Evolutionary conservation across 2,113 vertebrate genomes (phyloP).

Genomic region (Anthoscopus minutus): DNA sequence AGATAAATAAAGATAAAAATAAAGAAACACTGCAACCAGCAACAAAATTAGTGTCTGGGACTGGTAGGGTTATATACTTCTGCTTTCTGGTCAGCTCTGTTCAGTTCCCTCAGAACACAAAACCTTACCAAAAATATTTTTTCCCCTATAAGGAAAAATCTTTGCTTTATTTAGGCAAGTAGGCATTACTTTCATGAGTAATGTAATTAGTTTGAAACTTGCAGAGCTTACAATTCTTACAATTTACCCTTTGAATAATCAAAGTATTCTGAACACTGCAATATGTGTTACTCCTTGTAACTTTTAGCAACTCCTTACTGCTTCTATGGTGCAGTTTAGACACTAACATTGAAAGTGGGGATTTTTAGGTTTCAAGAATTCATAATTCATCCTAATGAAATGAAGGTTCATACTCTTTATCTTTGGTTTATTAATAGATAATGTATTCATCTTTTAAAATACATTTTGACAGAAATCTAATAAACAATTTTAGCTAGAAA

Average conservation of each 20-base stretch:
- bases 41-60: slow-evolving; percentile 66
- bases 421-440: neutral
- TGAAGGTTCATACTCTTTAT: neutral
- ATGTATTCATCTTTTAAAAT: neutral
- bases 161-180: neutral
- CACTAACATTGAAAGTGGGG: neutral
- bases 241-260: neutral
- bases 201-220: neutral
- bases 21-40: slow-evolving; percentile 67
- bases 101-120: slow-evolving; percentile 39
- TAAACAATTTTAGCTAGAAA: neutral
- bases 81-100: slow-evolving; percentile 60
- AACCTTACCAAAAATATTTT: slow-evolving; percentile 50
- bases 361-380: neutral
- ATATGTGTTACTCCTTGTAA: neutral
- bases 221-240: neutral
- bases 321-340: neutral
- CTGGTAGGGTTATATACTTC: slow-evolving; percentile 66
- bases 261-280: neutral
- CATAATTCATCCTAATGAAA: neutral
- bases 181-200: neutral
- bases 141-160: neutral
- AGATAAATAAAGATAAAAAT: slow-evolving; percentile 78
- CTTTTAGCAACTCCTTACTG: neutral
- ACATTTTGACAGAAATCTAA: neutral